Percentiles rank a stretch among this genome's conserved stretches.
phyloP scores from a whole-genome alignment of 92 coral and sea anemone species.

The Micromussa lordhowensis region DNA sequence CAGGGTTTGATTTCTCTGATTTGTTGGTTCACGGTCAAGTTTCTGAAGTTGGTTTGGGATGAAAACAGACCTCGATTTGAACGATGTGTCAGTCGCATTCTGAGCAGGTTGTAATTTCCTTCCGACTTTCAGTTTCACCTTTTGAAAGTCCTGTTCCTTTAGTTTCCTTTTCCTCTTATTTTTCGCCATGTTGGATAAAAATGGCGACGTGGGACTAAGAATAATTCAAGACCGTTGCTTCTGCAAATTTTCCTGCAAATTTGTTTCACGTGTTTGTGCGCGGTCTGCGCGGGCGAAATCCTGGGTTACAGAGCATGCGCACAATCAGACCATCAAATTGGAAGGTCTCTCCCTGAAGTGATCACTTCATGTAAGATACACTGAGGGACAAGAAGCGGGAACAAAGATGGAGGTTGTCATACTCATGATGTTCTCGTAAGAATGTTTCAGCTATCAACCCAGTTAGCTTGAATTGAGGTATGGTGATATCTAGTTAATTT shows the following conservation, averaged over 20 bases:
- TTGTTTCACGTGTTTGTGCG: neutral
- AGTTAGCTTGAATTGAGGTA: slow-evolving; percentile 14
- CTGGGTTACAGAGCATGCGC: slow-evolving; percentile 27
- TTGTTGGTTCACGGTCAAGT: slow-evolving; percentile 68
- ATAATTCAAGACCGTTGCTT: too few species aligned
- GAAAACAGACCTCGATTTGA: slow-evolving; percentile 84
- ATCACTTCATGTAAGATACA: slow-evolving; percentile 12
- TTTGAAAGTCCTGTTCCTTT: slow-evolving; percentile 92
- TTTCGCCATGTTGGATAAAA: slow-evolving; percentile 72
- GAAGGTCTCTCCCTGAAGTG: slow-evolving; percentile 58
- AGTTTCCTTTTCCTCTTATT: slow-evolving; percentile 88
- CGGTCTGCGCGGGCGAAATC: neutral
- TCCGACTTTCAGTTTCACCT: slow-evolving; percentile 94
- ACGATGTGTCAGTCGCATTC: slow-evolving; percentile 88
- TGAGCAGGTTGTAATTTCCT: slow-evolving; percentile 82
- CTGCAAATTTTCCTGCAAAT: neutral
- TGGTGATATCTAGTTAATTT: neutral
- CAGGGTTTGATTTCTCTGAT: slow-evolving; percentile 79
- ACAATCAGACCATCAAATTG: slow-evolving; percentile 36
- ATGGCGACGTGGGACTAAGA: neutral
- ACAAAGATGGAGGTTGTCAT: slow-evolving; percentile 60
- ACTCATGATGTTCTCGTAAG: neutral
- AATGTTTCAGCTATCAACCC: neutral
- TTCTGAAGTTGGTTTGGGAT: slow-evolving; percentile 73
- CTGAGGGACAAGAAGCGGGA: slow-evolving; percentile 26